Evolutionary conservation across 2,797 vertebrate species (phyloP).

Genomic region (Enteromius fasciolatus): DNA sequence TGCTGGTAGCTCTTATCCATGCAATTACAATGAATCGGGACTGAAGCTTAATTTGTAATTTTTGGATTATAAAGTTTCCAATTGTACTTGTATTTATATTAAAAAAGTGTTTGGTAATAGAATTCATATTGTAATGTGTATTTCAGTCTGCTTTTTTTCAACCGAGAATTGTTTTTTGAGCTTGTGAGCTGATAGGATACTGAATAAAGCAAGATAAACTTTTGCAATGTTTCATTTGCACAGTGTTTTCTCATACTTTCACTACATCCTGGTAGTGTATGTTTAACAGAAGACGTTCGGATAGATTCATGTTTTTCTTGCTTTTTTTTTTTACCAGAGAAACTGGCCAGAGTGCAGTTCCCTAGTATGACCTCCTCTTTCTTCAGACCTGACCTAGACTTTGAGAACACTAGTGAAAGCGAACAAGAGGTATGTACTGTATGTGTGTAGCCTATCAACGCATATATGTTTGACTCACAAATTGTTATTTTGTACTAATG

Average conservation of each 20-base stretch:
- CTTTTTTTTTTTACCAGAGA: slow-evolving; percentile 76
- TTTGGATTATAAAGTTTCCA: not conserved
- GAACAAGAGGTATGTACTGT: slow-evolving; percentile 82
- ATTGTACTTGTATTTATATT: not conserved
- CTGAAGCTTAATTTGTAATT: not conserved
- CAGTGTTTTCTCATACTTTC: not conserved
- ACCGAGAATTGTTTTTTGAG: not conserved
- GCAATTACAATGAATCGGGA: not conserved
- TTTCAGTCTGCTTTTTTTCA: not conserved
- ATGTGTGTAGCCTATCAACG: not conserved
- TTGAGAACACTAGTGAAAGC: slow-evolving; percentile 81
- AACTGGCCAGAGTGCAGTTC: slow-evolving; percentile 83
- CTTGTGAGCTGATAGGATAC: not conserved
- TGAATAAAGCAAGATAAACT: not conserved
- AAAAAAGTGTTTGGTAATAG: too few species aligned
- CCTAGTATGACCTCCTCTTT: slow-evolving; percentile 68
- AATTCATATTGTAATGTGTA: too few species aligned
- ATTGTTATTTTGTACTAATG: not conserved
- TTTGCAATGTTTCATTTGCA: not conserved
- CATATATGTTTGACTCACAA: not conserved
- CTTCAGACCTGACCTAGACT: slow-evolving; percentile 89
- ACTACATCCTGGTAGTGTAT: not conserved
- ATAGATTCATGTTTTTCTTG: slow-evolving; percentile 15
- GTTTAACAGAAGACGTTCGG: not conserved
- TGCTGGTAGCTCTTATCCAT: not conserved